Conservation (phyloP, 2,797 vertebrate genomes). For the Ptychadena robeensis region DNA sequence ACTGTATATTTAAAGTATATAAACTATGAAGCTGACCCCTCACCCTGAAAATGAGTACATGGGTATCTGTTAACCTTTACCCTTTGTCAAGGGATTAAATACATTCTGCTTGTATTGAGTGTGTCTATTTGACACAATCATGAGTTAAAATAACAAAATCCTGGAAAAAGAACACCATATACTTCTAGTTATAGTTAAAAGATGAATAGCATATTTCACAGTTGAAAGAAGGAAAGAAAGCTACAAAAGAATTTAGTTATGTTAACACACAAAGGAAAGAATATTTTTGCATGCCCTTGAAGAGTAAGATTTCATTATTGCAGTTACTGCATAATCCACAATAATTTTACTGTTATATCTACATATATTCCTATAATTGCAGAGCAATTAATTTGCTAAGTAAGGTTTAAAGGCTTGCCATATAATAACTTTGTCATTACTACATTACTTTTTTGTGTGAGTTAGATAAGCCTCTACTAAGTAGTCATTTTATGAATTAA, state of each 20-base stretch:
- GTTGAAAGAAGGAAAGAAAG: background rate
- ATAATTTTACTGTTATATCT: background rate
- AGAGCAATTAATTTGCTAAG: background rate
- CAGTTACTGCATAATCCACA: conserved; percentile 1
- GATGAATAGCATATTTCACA: background rate
- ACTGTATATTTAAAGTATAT: too few species aligned
- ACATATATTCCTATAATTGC: background rate
- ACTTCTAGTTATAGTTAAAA: background rate
- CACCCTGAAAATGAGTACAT: too few species aligned
- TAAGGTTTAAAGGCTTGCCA: background rate
- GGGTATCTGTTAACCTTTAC: too few species aligned
- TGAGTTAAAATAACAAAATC: background rate
- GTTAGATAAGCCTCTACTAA: background rate
- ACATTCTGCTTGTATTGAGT: background rate
- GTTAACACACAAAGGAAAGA: conserved; percentile 64
- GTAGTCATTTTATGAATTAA: background rate
- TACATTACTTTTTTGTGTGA: background rate
- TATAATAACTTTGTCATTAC: conserved; percentile 2
- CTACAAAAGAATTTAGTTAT: background rate
- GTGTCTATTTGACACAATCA: background rate
- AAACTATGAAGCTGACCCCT: too few species aligned
- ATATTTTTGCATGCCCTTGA: conserved; percentile 20
- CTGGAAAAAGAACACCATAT: background rate
- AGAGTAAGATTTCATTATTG: background rate
- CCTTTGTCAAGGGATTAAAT: too few species aligned